Evolutionary conservation across 2,888 invertebrate genomes (phyloP).

Genomic region (Synergus japonicus): DNA sequence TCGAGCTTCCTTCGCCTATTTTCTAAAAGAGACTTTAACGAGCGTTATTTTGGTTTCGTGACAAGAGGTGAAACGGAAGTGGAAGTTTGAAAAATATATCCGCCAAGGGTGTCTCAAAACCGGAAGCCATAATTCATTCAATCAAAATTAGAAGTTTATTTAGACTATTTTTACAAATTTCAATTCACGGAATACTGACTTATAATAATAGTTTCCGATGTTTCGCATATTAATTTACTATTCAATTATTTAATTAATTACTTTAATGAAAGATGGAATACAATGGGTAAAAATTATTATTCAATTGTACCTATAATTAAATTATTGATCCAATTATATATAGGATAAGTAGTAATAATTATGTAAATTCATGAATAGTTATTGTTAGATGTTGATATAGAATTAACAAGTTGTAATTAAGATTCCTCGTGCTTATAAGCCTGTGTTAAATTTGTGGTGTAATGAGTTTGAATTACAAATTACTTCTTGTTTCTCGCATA

Average conservation of each 20-base stretch:
- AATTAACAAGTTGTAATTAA: slow-evolving; percentile 25
- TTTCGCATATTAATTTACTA: neutral
- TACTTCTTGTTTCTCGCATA: slow-evolving; percentile 24
- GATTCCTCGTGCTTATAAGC: slow-evolving; percentile 28
- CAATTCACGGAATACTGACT: neutral
- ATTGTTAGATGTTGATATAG: neutral
- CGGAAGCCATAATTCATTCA: slow-evolving; percentile 12
- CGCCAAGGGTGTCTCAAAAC: neutral
- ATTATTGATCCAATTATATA: neutral
- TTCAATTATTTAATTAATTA: neutral
- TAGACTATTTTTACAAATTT: neutral
- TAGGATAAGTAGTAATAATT: slow-evolving; percentile 20
- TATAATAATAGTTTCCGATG: neutral
- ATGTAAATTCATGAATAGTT: slow-evolving; percentile 9
- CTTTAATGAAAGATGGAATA: neutral
- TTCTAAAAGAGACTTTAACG: slow-evolving; percentile 34
- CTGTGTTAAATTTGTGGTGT: slow-evolving; percentile 20
- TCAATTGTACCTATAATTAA: neutral
- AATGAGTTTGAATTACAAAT: slow-evolving; percentile 33
- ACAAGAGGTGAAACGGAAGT: slow-evolving; percentile 10
- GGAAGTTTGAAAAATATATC: neutral
- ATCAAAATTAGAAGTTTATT: slow-evolving; percentile 5
- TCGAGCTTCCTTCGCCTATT: slow-evolving; percentile 16
- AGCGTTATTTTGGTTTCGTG: neutral
- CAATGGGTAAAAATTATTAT: neutral